phyloP scores from a whole-genome alignment of 1,140 invertebrate species.

The Atopsyche davidsoni region DNA sequence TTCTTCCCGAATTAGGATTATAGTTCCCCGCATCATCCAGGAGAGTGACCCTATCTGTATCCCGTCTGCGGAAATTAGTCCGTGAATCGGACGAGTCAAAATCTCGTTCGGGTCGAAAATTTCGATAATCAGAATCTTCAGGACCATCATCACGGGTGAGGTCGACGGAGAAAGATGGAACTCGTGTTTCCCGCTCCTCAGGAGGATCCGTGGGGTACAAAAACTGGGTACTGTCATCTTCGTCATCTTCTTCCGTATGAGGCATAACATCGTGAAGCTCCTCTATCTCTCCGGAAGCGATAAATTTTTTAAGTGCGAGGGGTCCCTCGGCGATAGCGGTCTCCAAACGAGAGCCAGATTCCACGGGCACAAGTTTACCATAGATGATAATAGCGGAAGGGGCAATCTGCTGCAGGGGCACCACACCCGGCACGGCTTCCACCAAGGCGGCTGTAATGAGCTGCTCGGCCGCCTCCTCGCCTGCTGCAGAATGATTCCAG shows the following conservation, averaged over 20 bases:
- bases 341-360: constrained; percentile 66
- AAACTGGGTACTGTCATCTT: constrained; percentile 41
- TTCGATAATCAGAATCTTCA: constrained; percentile 19
- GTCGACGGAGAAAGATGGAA: constrained; percentile 11
- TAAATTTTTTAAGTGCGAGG: constrained; percentile 66
- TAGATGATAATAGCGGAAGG: constrained; percentile 74
- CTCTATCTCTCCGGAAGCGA: constrained; percentile 70
- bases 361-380: constrained; percentile 69
- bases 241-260: constrained; percentile 54
- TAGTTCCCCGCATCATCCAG: constrained; percentile 11
- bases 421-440: constrained; percentile 64
- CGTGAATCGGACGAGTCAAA: constrained; percentile 8
- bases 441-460: constrained; percentile 59
- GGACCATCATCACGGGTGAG: constrained; percentile 1
- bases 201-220: constrained; percentile 35
- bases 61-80: background rate
- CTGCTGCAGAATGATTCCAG: constrained; percentile 76
- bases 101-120: constrained; percentile 14
- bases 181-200: constrained; percentile 31
- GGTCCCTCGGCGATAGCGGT: constrained; percentile 68
- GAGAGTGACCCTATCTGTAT: constrained; percentile 1
- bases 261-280: constrained; percentile 69
- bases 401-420: constrained; percentile 62
- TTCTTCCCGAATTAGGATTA: constrained; percentile 15
- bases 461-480: constrained; percentile 56